These are phyloP conservation scores for Crypturellus undulatus DNA, from an alignment of 2,113 vertebrate species.

Conservation along the genomic window DNA sequence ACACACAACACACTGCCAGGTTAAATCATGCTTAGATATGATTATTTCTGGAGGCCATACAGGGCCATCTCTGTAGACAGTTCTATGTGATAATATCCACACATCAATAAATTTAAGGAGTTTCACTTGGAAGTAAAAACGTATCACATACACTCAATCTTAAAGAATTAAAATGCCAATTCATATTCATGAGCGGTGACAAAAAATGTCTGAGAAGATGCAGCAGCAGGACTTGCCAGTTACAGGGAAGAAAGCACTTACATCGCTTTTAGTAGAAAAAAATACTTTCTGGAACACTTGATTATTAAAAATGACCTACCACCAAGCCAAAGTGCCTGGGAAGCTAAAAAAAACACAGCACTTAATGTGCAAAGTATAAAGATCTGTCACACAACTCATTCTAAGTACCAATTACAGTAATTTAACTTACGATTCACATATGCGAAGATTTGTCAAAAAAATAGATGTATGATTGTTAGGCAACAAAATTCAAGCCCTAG, in stretches of 20 bases:
- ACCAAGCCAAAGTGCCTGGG: background rate
- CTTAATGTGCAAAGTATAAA: background rate
- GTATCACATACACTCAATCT: background rate
- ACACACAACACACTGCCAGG: background rate
- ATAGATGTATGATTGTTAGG: rapidly evolving
- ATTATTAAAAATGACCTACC: rapidly evolving
- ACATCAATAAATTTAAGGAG: background rate
- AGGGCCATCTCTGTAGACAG: background rate
- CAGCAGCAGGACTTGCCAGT: background rate
- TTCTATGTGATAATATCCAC: rapidly evolving
- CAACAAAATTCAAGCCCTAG: background rate
- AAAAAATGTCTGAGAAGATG: background rate
- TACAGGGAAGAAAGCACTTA: background rate
- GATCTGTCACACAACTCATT: background rate
- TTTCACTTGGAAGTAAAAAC: background rate
- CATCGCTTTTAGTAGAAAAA: background rate
- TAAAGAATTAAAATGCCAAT: background rate
- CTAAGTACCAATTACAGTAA: background rate
- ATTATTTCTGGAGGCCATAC: background rate
- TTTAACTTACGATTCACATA: background rate
- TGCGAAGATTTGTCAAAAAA: background rate
- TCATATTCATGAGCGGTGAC: rapidly evolving
- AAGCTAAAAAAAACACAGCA: background rate
- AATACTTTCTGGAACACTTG: too few species aligned
- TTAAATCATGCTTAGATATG: rapidly evolving